A percentile compares a stretch with the other conserved stretches of the same genome.
Evolutionary conservation across 2,113 vertebrate genomes (phyloP).

Genomic region (Campylorhamphus procurvoides): DNA sequence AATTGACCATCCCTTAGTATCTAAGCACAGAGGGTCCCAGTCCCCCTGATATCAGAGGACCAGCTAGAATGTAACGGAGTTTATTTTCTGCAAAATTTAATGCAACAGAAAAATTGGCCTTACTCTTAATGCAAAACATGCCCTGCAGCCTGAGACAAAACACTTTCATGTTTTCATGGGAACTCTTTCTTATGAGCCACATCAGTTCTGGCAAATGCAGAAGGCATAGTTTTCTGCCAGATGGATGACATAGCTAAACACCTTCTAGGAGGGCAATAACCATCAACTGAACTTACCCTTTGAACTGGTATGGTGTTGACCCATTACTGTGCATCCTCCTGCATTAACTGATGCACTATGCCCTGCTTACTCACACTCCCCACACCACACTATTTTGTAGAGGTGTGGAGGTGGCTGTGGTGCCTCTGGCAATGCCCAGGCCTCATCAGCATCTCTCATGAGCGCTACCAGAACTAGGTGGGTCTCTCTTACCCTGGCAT

Average conservation of each 20-base stretch:
- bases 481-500: neutral
- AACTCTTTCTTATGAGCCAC: neutral
- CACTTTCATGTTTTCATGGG: neutral
- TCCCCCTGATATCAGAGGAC: neutral
- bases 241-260: neutral
- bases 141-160: neutral
- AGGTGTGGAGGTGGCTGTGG: rapidly evolving
- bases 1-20: neutral
- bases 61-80: neutral
- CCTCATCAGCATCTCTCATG: rapidly evolving
- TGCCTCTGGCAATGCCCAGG: neutral
- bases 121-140: neutral
- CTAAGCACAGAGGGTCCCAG: neutral
- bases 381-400: neutral
- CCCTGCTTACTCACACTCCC: no score
- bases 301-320: neutral
- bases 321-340: neutral
- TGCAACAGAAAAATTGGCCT: neutral
- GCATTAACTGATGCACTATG: neutral
- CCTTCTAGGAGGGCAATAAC: neutral
- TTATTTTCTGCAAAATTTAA: neutral
- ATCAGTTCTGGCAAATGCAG: neutral
- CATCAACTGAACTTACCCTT: neutral
- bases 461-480: rapidly evolving
- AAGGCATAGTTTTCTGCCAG: neutral